These are phyloP conservation scores for Catagonus wagneri DNA, from an alignment of 2,113 vertebrate genomes.

Conservation along the genomic window DNA sequence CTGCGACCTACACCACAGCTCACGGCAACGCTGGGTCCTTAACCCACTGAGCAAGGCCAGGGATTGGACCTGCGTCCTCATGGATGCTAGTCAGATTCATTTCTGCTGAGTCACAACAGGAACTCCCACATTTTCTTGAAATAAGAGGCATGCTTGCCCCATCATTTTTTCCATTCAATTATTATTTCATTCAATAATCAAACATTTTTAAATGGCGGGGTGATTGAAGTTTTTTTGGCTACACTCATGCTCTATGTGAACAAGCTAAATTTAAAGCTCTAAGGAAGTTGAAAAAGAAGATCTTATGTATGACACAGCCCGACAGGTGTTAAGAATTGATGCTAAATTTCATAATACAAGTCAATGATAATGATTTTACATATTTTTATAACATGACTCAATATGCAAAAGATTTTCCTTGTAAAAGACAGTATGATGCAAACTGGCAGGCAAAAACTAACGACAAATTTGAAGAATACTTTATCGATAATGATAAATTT, in stretches of 20 bases:
- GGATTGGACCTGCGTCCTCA: too few species aligned
- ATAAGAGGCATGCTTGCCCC: conserved; percentile 39
- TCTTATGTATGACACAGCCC: background rate
- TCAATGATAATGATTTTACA: background rate
- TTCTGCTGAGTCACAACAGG: too few species aligned
- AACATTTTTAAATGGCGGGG: background rate
- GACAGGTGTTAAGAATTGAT: background rate
- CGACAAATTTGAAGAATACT: background rate
- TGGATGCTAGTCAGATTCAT: too few species aligned
- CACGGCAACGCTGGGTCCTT: too few species aligned
- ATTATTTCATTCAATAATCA: conserved; percentile 31
- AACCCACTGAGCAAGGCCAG: too few species aligned
- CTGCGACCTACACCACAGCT: too few species aligned
- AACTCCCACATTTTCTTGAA: conserved; percentile 36
- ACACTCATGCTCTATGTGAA: background rate
- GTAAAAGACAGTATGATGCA: background rate
- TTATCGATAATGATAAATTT: background rate
- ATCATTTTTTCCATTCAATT: conserved; percentile 27
- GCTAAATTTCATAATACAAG: conserved; percentile 27
- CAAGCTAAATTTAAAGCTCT: background rate
- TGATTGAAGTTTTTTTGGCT: background rate
- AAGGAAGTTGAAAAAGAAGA: background rate
- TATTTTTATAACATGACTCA: conserved; percentile 21
- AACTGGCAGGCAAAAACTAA: background rate
- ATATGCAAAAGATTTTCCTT: background rate